Conservation (phyloP, 2,113 vertebrate genomes). For the Hemicordylus capensis region DNA sequence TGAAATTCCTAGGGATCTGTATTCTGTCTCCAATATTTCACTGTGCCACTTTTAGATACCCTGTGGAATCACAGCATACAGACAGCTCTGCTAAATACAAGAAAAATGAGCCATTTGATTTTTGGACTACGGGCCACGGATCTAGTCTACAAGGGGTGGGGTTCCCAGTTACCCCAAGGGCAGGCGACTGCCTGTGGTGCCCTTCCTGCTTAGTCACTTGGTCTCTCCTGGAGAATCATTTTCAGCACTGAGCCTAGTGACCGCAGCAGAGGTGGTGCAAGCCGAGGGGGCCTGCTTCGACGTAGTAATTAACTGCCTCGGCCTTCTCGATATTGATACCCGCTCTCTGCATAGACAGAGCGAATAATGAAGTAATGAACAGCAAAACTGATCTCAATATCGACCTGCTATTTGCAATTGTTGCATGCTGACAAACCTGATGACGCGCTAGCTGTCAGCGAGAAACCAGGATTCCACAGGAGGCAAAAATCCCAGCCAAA, state of each 20-base stretch:
- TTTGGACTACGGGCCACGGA: too few relatives aligned
- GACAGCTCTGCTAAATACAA: neutral
- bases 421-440: neutral
- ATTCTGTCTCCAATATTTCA: neutral
- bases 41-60: too few relatives aligned
- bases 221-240: neutral
- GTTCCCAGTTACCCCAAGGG: neutral
- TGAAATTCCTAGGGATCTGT: neutral
- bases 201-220: neutral
- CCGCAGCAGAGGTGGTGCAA: neutral
- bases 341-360: constrained; percentile 62
- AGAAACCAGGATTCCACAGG: neutral
- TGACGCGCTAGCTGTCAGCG: neutral
- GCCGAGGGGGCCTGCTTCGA: constrained; percentile 32
- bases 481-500: constrained; percentile 11
- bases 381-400: constrained; percentile 82
- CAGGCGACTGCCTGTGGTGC: too few relatives aligned
- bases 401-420: constrained; percentile 80
- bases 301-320: constrained; percentile 61
- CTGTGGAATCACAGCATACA: neutral
- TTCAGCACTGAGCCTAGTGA: neutral
- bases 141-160: neutral
- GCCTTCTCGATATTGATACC: constrained; percentile 64
- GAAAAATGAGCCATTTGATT: too few relatives aligned
- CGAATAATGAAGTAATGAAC: constrained; percentile 87